Evolutionary conservation across 2,797 vertebrate species (phyloP).

Genomic region (Potorous gilbertii): DNA sequence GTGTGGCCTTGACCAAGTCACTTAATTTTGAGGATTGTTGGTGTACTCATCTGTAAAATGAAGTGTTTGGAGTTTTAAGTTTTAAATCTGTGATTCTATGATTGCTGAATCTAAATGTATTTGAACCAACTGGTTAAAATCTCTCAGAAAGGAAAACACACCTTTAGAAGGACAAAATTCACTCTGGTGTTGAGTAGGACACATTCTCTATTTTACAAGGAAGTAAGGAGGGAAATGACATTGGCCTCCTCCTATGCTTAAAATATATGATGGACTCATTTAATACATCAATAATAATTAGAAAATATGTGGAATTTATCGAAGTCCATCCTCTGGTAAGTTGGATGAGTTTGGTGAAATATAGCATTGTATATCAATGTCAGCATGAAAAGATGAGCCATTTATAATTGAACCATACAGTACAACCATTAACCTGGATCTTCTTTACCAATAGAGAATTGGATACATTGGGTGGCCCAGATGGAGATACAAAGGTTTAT

Average conservation of each 20-base stretch:
- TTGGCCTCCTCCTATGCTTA: slow-evolving; percentile 60
- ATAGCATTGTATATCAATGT: slow-evolving; percentile 42
- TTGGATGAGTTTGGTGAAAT: slow-evolving; percentile 51
- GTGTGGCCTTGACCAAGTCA: neutral
- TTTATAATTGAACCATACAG: slow-evolving; percentile 35
- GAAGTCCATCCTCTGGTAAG: slow-evolving; percentile 30
- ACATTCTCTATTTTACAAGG: slow-evolving; percentile 67
- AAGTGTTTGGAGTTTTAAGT: neutral
- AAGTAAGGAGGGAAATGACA: slow-evolving; percentile 40
- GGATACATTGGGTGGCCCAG: neutral
- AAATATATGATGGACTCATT: slow-evolving; percentile 51
- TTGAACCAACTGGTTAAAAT: neutral
- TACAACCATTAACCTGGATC: neutral
- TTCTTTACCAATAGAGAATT: slow-evolving; percentile 3
- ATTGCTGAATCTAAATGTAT: neutral
- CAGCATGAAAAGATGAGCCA: slow-evolving; percentile 37
- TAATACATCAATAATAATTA: slow-evolving; percentile 72
- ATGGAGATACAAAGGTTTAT: neutral
- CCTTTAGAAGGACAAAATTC: slow-evolving; percentile 26
- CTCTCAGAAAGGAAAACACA: slow-evolving; percentile 26
- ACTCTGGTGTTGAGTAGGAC: slow-evolving; percentile 47
- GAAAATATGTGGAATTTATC: slow-evolving; percentile 48
- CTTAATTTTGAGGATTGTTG: neutral
- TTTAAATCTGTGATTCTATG: slow-evolving; percentile 53
- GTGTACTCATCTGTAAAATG: neutral